Evolutionary conservation across 2,113 vertebrate genomes (phyloP).

Genomic region (Calonectris borealis): DNA sequence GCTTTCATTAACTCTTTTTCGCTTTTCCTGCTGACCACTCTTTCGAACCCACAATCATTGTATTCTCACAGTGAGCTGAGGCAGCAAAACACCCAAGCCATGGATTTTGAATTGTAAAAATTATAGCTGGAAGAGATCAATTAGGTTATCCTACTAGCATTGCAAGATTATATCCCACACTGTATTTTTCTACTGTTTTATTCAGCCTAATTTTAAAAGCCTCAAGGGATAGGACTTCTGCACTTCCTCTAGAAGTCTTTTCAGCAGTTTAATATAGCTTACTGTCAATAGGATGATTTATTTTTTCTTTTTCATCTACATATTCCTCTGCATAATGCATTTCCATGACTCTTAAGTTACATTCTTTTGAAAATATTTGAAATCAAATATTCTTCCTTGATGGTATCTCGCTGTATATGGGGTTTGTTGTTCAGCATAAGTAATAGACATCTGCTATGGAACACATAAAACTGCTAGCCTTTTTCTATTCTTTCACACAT

Average conservation of each 20-base stretch:
- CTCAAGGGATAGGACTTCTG: background rate
- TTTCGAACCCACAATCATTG: conserved; percentile 22
- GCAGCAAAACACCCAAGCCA: conserved; percentile 1
- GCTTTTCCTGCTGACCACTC: conserved; percentile 50
- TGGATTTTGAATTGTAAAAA: conserved; percentile 47
- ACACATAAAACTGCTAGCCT: background rate
- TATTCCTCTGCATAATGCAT: background rate
- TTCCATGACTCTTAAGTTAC: background rate
- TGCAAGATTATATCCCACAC: background rate
- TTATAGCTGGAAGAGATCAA: conserved; percentile 19
- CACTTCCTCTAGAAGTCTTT: background rate
- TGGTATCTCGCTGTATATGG: background rate
- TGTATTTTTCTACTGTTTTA: background rate
- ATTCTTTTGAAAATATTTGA: background rate
- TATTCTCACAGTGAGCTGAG: conserved; percentile 12
- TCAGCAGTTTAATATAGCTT: background rate
- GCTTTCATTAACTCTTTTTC: conserved; percentile 66
- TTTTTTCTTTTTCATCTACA: background rate
- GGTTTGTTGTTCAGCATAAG: background rate
- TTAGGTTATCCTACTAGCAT: conserved; percentile 2
- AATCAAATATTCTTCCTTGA: background rate
- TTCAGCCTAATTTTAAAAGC: background rate
- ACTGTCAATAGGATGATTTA: background rate
- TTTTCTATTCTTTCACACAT: background rate
- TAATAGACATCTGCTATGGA: background rate